A percentile compares a stretch with the other conserved stretches of the same genome.
Conservation (phyloP, 2,888 invertebrate genomes). For the Parthenolecanium corni region DNA sequence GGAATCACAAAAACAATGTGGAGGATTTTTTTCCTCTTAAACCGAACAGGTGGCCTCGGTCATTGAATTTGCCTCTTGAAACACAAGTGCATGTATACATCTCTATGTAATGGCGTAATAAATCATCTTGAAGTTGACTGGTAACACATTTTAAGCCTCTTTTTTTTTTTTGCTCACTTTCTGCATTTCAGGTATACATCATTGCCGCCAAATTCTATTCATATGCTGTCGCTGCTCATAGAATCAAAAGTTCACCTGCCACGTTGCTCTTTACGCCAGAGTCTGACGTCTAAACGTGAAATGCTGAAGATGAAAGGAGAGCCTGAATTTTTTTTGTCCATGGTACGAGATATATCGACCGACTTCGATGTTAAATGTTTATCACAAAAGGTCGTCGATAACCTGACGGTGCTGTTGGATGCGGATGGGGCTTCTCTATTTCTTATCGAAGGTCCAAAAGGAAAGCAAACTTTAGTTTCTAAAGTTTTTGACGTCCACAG, state of each 20-base stretch:
- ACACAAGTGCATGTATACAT: too few species aligned
- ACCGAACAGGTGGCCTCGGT: too few species aligned
- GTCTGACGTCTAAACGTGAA: slow-evolving; percentile 41
- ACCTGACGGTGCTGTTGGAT: slow-evolving; percentile 41
- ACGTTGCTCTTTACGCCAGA: slow-evolving; percentile 39
- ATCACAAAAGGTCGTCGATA: slow-evolving; percentile 43
- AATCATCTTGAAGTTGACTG: too few species aligned
- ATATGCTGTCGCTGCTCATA: slow-evolving; percentile 43
- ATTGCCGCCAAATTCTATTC: slow-evolving; percentile 43
- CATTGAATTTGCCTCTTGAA: too few species aligned
- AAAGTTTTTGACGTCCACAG: slow-evolving; percentile 44
- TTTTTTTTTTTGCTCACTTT: too few species aligned
- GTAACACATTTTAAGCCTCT: too few species aligned
- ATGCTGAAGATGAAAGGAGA: slow-evolving; percentile 39
- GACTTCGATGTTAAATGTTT: slow-evolving; percentile 43
- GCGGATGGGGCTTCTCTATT: slow-evolving; percentile 43
- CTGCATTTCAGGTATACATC: slow-evolving; percentile 40
- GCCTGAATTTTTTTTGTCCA: slow-evolving; percentile 43
- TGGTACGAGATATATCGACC: slow-evolving; percentile 44
- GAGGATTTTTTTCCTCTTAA: too few species aligned
- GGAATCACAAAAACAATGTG: too few species aligned
- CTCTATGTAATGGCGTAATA: too few species aligned
- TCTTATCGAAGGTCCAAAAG: slow-evolving; percentile 41
- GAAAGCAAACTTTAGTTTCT: slow-evolving; percentile 39
- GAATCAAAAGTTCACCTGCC: slow-evolving; percentile 43